Percentiles rank a stretch among this genome's conserved stretches.
Evolutionary conservation across 2,888 invertebrate genomes (phyloP).

Genomic region (Agrochola lota): DNA sequence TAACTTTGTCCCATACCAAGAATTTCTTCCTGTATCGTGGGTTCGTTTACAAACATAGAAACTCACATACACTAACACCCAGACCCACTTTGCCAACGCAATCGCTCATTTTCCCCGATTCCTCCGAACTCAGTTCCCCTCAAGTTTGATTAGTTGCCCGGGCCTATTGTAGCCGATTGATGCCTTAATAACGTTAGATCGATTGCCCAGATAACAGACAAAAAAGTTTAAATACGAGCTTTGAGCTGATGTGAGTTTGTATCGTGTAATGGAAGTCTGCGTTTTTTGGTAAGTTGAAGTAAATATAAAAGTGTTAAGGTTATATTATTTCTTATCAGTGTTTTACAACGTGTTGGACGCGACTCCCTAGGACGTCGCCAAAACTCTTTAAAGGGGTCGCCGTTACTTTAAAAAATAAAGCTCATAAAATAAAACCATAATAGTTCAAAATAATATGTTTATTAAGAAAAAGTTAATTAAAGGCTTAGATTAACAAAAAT

Average conservation of each 20-base stretch:
- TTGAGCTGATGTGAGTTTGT: slow-evolving; percentile 15
- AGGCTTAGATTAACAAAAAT: too few species aligned
- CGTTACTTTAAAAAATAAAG: neutral
- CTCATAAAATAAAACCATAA: too few species aligned
- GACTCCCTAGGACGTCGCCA: neutral
- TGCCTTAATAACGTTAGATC: slow-evolving; percentile 62
- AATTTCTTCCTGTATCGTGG: too few species aligned
- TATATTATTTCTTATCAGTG: too few species aligned
- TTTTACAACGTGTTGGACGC: neutral
- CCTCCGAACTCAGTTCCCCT: slow-evolving; percentile 28
- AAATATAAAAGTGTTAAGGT: too few species aligned
- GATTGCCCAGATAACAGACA: slow-evolving; percentile 51
- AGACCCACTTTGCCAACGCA: too few species aligned
- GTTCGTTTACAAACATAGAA: too few species aligned
- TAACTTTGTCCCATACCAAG: too few species aligned
- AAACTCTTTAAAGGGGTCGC: neutral
- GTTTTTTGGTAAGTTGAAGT: neutral
- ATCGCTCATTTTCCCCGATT: slow-evolving; percentile 50
- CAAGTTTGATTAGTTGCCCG: slow-evolving; percentile 60
- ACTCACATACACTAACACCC: too few species aligned
- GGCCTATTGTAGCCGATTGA: slow-evolving; percentile 56
- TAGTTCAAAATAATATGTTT: too few species aligned
- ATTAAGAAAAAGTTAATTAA: too few species aligned
- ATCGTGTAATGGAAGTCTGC: neutral
- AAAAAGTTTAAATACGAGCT: slow-evolving; percentile 51